Conservation (phyloP, 2,888 invertebrate genomes). For the Ophioninae sp. region DNA sequence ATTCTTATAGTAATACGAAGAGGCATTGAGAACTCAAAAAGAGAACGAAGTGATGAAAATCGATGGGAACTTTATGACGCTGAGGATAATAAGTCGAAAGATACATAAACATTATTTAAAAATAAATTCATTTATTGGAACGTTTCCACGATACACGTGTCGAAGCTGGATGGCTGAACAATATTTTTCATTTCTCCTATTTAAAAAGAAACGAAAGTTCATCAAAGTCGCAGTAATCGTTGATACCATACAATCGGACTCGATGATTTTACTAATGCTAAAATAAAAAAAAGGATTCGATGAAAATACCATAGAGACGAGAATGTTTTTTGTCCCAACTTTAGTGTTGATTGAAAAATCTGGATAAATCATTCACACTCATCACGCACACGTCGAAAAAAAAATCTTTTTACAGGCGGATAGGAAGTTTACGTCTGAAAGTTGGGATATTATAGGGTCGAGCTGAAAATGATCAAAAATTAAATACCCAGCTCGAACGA, state of each 20-base stretch:
- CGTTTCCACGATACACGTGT: constrained; percentile 47
- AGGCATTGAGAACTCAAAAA: background rate
- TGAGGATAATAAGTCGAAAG: background rate
- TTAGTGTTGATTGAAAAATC: constrained; percentile 39
- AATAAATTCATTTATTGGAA: constrained; percentile 57
- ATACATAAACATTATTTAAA: constrained; percentile 37
- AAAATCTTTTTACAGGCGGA: background rate
- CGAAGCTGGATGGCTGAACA: constrained; percentile 54
- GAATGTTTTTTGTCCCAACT: constrained; percentile 22
- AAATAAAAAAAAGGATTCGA: constrained; percentile 10
- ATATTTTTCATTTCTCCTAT: constrained; percentile 28
- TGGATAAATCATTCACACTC: constrained; percentile 23
- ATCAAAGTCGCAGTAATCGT: constrained; percentile 8
- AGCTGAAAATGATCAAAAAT: background rate
- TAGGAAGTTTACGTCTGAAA: no score
- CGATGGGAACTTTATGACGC: background rate
- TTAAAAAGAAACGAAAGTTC: constrained; percentile 11
- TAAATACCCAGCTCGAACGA: background rate
- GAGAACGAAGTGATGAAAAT: background rate
- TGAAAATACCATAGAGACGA: constrained; percentile 23
- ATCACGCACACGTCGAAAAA: constrained; percentile 20
- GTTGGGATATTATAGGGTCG: no score
- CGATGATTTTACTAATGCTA: constrained; percentile 35
- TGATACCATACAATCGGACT: constrained; percentile 12
- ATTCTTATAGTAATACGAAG: no score